Evolutionary conservation across 2,888 invertebrate genomes (phyloP).

Genomic region (Caenorhabditis sp.): DNA sequence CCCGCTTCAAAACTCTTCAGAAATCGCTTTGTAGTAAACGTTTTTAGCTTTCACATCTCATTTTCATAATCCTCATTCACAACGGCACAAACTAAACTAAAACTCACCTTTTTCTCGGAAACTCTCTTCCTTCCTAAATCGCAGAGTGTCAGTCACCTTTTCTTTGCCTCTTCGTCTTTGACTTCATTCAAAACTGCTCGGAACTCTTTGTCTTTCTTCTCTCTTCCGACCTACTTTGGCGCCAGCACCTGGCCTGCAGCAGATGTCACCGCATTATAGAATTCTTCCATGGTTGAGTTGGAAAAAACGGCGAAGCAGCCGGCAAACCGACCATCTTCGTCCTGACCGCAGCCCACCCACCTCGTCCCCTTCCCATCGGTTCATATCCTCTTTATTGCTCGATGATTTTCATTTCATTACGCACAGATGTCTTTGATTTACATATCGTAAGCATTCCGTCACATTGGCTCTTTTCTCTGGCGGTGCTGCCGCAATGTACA

Average conservation of each 20-base stretch:
- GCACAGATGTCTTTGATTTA: constrained; percentile 65
- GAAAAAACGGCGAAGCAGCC: constrained; percentile 27
- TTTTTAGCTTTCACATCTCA: background rate
- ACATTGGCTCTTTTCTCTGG: constrained; percentile 43
- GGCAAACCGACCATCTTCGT: constrained; percentile 9
- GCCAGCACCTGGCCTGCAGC: constrained; percentile 42
- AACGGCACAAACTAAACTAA: background rate
- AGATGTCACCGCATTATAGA: constrained; percentile 47
- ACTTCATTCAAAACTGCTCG: constrained; percentile 33
- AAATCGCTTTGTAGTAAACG: background rate
- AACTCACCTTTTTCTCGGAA: constrained; percentile 1
- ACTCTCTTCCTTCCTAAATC: background rate
- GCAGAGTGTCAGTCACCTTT: constrained; percentile 4
- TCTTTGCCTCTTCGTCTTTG: background rate
- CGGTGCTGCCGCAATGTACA: constrained; percentile 42
- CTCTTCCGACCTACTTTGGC: constrained; percentile 40
- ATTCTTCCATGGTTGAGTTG: constrained; percentile 16
- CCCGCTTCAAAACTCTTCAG: too few species aligned
- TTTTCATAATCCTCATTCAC: background rate
- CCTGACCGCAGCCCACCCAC: constrained; percentile 15
- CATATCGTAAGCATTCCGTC: constrained; percentile 62
- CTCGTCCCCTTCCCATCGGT: constrained; percentile 36
- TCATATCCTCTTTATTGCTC: constrained; percentile 58
- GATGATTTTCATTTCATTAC: constrained; percentile 62
- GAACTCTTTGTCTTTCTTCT: constrained; percentile 1